A percentile compares a stretch with the other conserved stretches of the same genome.
phyloP scores from a whole-genome alignment of 2,888 invertebrate genomes.

The Ophion slaviceki region DNA sequence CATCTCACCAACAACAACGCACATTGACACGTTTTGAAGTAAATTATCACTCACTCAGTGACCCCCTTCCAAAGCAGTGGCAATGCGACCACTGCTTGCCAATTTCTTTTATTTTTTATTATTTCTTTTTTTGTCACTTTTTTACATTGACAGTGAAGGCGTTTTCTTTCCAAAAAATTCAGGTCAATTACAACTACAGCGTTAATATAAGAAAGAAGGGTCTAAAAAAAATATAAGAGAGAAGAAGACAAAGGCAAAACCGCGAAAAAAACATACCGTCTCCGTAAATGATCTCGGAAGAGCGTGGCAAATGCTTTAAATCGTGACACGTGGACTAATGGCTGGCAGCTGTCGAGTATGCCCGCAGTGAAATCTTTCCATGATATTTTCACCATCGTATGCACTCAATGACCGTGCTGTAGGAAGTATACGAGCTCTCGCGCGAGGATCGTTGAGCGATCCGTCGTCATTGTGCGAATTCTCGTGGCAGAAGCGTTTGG shows the following conservation, averaged over 20 bases:
- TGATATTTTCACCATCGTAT: slow-evolving; percentile 2
- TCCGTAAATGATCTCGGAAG: slow-evolving; percentile 13
- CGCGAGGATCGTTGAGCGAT: slow-evolving; percentile 1
- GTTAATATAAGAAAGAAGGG: background rate
- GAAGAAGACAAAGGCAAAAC: background rate
- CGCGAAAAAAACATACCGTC: background rate
- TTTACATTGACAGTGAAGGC: background rate
- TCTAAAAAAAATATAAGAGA: background rate
- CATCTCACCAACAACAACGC: background rate
- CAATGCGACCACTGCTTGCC: slow-evolving; percentile 8
- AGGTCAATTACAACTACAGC: background rate
- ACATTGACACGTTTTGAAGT: no score
- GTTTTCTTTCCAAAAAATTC: background rate
- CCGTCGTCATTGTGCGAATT: slow-evolving; percentile 33
- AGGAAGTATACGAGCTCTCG: slow-evolving; percentile 15
- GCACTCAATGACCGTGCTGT: slow-evolving; percentile 7
- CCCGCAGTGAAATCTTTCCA: slow-evolving; percentile 29
- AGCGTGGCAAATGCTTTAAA: slow-evolving; percentile 38
- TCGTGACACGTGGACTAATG: slow-evolving; percentile 40
- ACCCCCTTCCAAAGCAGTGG: slow-evolving; percentile 46
- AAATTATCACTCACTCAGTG: background rate
- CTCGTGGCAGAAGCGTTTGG: slow-evolving; percentile 9
- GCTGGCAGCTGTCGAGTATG: slow-evolving; percentile 50
- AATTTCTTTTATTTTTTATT: background rate
- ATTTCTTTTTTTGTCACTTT: background rate